A percentile compares a stretch with the other conserved stretches of the same genome.
Conservation (phyloP, 2,888 invertebrate genomes). For the Tenthredo livida region DNA sequence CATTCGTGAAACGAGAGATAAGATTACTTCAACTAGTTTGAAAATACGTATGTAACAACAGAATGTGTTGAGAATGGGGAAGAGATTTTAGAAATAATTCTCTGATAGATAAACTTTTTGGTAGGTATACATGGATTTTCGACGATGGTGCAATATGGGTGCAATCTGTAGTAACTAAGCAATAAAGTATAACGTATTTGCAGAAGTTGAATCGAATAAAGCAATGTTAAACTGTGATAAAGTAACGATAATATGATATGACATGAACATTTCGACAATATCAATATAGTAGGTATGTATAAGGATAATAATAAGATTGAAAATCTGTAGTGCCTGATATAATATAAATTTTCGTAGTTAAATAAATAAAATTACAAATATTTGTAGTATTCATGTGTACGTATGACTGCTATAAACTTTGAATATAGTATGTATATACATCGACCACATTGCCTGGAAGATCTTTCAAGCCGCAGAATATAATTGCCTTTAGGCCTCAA, state of each 20-base stretch:
- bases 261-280: not conserved
- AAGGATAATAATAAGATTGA: not conserved
- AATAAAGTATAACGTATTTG: not conserved
- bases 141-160: not conserved
- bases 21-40: not conserved
- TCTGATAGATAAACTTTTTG: not conserved
- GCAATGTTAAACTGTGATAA: slow-evolving; percentile 5
- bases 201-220: not conserved
- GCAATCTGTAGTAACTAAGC: not conserved
- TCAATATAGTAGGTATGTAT: not conserved
- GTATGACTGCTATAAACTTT: not conserved
- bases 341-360: not conserved
- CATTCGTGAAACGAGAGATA: not conserved
- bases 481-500: slow-evolving; percentile 4
- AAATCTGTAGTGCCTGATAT: not conserved
- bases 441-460: not conserved
- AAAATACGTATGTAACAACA: not conserved
- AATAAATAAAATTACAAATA: not conserved
- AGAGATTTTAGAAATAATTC: not conserved
- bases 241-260: not conserved
- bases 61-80: not conserved
- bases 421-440: not conserved
- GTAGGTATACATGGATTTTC: not conserved
- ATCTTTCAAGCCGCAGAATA: not conserved
- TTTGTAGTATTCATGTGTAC: not conserved